Evolutionary conservation across 2,888 invertebrate genomes (phyloP), one percentile per base, ranked within the genome.

Genomic region (Heteromurus nitidus): DNA sequence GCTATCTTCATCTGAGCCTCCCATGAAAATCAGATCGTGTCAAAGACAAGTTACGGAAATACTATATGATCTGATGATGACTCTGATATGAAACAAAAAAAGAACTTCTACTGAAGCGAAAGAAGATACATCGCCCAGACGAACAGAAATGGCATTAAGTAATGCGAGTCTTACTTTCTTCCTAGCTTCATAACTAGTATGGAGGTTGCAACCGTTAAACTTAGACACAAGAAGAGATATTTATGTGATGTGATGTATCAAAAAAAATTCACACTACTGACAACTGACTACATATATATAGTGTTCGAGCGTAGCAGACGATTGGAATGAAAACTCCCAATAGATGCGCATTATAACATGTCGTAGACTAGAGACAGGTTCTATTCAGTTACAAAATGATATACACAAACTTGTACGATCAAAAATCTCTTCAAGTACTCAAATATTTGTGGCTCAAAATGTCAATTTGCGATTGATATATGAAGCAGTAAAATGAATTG

Each of bases 81-180:
- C n/a, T n/a, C n/a, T n/a, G n/a, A n/a, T n/a, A n/a, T n/a, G n/a
- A n/a, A n/a, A n/a, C n/a, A n/a, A n/a, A n/a, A n/a, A n/a, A n/a
- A n/a, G n/a, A n/a, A n/a, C n/a, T n/a, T n/a, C n/a, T n/a, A n/a
- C 50, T 5, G 18, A 13, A 50, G 22, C 20, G 55, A 55, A 55
- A 55, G 28, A 42, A 67, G 47, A 67, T 47, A 20, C 50, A 47
- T 67, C 18, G 50, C 50, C 26, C 67, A 67, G 67, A 67, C 26
- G 50, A 67, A 50, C 11, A 67, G 67, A 20, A 67, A 67, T 67
- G 67, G 67, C 67, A 67, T 44, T 11, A 67, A 67, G 67, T 9
- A 47, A 67, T 67, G 60, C 28, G 60, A 60, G 1, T 5, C 28
- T 3, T 18, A 50, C 36, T 9, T n/a, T n/a, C n/a, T n/a, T n/a